These are phyloP conservation scores for Mola mola DNA, from an alignment of 2,113 vertebrate genomes.

Conservation along the genomic window DNA sequence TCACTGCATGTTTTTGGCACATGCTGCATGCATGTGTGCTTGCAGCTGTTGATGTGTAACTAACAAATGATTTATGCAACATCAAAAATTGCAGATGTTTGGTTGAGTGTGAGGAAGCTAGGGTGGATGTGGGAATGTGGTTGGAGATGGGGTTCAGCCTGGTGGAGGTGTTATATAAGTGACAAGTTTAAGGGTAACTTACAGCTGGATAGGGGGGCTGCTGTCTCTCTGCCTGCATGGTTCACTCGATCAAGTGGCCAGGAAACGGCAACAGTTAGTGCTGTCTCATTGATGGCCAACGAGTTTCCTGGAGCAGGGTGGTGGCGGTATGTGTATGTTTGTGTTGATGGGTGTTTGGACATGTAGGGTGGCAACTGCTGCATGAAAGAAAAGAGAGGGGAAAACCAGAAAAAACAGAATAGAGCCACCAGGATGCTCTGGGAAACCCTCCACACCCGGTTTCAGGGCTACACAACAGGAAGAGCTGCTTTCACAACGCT, in stretches of 20 bases:
- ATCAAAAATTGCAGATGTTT: slow-evolving; percentile 42
- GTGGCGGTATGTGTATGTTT: slow-evolving; percentile 16
- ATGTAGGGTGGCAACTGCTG: slow-evolving; percentile 48
- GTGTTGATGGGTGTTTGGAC: slow-evolving; percentile 25
- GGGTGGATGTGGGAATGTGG: slow-evolving; percentile 66
- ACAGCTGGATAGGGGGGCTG: slow-evolving; percentile 44
- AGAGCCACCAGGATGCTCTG: slow-evolving; percentile 59
- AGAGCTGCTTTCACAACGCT: slow-evolving; percentile 77
- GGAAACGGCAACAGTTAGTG: slow-evolving; percentile 80
- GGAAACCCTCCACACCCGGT: slow-evolving; percentile 54
- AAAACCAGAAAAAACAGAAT: slow-evolving; percentile 29
- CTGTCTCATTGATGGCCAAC: slow-evolving; percentile 80
- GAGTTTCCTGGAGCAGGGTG: slow-evolving; percentile 68
- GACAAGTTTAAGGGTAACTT: slow-evolving; percentile 13
- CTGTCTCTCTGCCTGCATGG: slow-evolving; percentile 2
- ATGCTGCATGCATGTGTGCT: background rate
- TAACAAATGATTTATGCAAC: slow-evolving; percentile 46
- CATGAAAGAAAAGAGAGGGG: slow-evolving; percentile 37
- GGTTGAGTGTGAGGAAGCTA: slow-evolving; percentile 49
- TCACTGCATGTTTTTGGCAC: too few species aligned
- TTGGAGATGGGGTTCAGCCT: slow-evolving; percentile 41
- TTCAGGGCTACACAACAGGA: slow-evolving; percentile 72
- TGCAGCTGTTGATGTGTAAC: background rate
- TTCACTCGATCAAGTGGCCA: slow-evolving; percentile 58
- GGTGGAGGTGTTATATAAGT: slow-evolving; percentile 15